These are phyloP conservation scores for Catocala fraxini DNA, from an alignment of 2,888 invertebrate species.

Conservation along the genomic window DNA sequence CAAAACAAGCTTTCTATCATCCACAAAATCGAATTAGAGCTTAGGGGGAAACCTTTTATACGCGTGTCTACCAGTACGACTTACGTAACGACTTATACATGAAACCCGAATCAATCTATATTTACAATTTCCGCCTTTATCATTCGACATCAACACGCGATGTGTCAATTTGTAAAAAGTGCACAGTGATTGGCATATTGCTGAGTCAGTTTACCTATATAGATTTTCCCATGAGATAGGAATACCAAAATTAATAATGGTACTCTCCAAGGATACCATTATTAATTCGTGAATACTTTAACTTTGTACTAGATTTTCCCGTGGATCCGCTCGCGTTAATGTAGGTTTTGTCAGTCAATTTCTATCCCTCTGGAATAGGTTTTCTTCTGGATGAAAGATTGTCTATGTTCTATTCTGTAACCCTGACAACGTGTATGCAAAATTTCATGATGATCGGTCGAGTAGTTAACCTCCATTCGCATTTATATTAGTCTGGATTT, in stretches of 20 bases:
- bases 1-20: constrained; percentile 24
- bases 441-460: too few species aligned
- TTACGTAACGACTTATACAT: constrained; percentile 29
- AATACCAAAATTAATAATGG: neutral
- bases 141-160: constrained; percentile 33
- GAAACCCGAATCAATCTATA: constrained; percentile 26
- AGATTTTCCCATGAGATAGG: constrained; percentile 1
- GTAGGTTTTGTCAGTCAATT: too few species aligned
- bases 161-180: constrained; percentile 25
- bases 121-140: constrained; percentile 22
- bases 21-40: neutral
- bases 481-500: too few species aligned
- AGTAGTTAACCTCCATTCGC: too few species aligned
- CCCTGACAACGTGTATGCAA: too few species aligned
- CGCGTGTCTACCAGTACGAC: constrained; percentile 11
- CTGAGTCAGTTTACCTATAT: neutral
- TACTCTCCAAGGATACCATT: too few species aligned
- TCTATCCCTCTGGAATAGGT: too few species aligned
- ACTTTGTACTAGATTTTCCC: too few species aligned
- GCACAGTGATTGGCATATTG: constrained; percentile 1
- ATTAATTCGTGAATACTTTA: too few species aligned
- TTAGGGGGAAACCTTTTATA: constrained; percentile 16
- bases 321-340: too few species aligned
- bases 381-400: too few species aligned
- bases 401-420: too few species aligned